Evolutionary conservation across 2,113 vertebrate species (phyloP), one percentile per base, ranked within the genome.

Genomic region (Archocentrus centrarchus): DNA sequence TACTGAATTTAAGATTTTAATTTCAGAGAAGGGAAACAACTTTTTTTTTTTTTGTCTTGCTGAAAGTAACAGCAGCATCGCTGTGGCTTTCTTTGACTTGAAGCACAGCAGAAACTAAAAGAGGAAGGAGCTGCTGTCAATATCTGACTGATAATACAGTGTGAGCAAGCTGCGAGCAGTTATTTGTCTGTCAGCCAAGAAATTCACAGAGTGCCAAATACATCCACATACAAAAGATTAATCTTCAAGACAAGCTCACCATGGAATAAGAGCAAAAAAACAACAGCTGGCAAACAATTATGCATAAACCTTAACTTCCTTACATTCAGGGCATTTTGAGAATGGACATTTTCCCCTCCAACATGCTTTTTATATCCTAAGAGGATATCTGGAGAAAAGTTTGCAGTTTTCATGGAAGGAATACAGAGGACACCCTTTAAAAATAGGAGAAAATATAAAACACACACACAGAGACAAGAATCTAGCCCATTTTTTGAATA

Each of bases 211-310:
- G 57, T 87, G 82, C 82, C 85, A 87, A 89, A 59, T 66, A n/a
- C 75, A 60, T 17, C 66, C 50, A 53, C 81, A 77, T 60, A 77
- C 84, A 85, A 80, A 73, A 81, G 89, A 88, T 86, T 84, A 70
- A 86, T 85, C 39, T 86, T 83, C 27, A 79, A 80, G 82, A 87
- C 82, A 81, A n/a, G 77, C 80, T 88, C 89, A 53, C 77, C 80
- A 14, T 35, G 77, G 63, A 80, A 77, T 80, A 77, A 37, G 10
- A n/a, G 76, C 11, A 44, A 14, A 89, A 89, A 89, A 87, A 89
- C 85, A 89, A 91, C 87, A 89, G 85, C 90, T 83, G 87, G 82
- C 80, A 73, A 78, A 84, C 82, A 85, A 85, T 79, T 75, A 62
- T 44, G 60, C 73, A 24, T 14, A 59, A 75, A 82, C 1, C 1